Conservation (phyloP, 2,888 invertebrate species). For the Oegoconia quadripuncta region DNA sequence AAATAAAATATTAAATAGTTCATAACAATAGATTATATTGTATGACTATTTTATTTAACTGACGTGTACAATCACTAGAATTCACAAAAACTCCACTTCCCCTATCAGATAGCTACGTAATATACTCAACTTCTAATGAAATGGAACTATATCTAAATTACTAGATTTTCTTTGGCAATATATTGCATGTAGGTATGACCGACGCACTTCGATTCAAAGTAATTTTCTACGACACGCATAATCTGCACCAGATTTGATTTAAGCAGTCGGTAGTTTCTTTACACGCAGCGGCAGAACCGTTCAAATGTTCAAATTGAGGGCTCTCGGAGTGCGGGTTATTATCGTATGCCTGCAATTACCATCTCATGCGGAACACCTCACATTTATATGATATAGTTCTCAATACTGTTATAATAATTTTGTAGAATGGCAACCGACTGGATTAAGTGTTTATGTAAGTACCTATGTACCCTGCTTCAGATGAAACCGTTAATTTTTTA, state of each 20-base stretch:
- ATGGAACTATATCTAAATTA: too few relatives aligned
- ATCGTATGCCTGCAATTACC: conserved; percentile 42
- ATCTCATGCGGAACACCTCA: conserved; percentile 21
- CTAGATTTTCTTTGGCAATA: too few relatives aligned
- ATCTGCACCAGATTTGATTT: conserved; percentile 12
- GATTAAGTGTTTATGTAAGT: too few relatives aligned
- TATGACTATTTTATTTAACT: too few relatives aligned
- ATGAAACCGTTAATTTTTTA: too few relatives aligned
- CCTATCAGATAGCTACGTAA: too few relatives aligned
- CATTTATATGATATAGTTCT: conserved; percentile 15
- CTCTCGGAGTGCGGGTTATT: conserved; percentile 31
- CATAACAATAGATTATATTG: too few relatives aligned
- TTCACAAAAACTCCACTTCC: too few relatives aligned
- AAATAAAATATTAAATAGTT: too few relatives aligned
- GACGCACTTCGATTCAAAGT: background rate
- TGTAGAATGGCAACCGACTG: conserved; percentile 27
- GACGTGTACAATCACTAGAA: too few relatives aligned
- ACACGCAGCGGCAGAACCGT: conserved; percentile 35
- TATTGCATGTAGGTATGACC: background rate
- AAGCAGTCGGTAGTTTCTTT: conserved; percentile 22
- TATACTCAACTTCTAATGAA: too few relatives aligned
- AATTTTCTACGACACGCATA: conserved; percentile 3
- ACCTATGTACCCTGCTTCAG: too few relatives aligned
- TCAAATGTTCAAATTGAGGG: conserved; percentile 44
- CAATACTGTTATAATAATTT: conserved; percentile 37